Conservation (phyloP, 2,113 vertebrate species). For the Hypomesus transpacificus region DNA sequence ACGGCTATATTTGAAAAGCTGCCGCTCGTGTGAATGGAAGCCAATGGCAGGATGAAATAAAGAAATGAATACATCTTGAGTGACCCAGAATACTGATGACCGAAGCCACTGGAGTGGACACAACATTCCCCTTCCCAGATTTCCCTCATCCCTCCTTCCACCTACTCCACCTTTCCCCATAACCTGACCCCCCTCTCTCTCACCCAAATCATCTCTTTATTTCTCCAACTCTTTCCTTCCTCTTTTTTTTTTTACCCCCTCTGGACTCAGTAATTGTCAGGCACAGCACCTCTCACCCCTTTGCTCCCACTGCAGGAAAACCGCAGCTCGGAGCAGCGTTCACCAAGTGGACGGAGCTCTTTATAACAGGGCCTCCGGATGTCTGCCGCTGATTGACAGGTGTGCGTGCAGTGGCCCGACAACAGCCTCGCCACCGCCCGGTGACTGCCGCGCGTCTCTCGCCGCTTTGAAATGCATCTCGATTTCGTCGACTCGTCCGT, state of each 20-base stretch:
- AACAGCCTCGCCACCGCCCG: background rate
- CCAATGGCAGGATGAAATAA: constrained; percentile 54
- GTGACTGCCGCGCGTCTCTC: background rate
- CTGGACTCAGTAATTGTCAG: constrained; percentile 29
- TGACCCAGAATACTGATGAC: constrained; percentile 49
- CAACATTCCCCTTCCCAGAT: background rate
- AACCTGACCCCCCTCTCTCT: constrained; percentile 10
- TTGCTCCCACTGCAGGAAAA: constrained; percentile 5
- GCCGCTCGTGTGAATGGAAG: constrained; percentile 46
- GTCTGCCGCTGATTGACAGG: background rate
- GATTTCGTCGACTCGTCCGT: background rate
- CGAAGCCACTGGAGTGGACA: constrained; percentile 25
- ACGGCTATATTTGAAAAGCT: constrained; percentile 47
- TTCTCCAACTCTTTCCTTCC: background rate
- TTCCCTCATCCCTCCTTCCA: background rate
- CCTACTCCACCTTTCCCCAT: background rate
- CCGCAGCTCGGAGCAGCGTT: constrained; percentile 35
- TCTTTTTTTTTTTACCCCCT: background rate
- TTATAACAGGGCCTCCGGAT: constrained; percentile 21
- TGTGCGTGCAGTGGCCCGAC: background rate
- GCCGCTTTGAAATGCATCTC: background rate
- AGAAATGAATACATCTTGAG: constrained; percentile 42
- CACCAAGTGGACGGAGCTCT: constrained; percentile 16
- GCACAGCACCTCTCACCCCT: constrained; percentile 19
- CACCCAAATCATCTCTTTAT: constrained; percentile 2